phyloP scores from a whole-genome alignment of 1,140 invertebrate genomes.

The Bombus pascuorum region DNA sequence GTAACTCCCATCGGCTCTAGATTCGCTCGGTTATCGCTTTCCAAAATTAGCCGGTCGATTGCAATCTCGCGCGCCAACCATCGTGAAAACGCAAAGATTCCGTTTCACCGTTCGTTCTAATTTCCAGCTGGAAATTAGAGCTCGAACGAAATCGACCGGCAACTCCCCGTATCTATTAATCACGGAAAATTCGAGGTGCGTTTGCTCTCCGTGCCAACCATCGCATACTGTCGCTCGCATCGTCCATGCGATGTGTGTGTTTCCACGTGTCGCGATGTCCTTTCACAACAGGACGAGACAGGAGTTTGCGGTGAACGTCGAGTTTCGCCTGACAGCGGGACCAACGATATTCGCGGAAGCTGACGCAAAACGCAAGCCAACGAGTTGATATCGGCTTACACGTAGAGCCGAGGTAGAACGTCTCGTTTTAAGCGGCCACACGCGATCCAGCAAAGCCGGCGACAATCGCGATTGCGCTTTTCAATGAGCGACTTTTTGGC shows the following conservation, averaged over 20 bases:
- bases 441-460: no score
- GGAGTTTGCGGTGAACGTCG: slow-evolving; percentile 57
- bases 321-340: slow-evolving; percentile 37
- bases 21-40: slow-evolving; percentile 58
- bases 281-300: not conserved
- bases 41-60: slow-evolving; percentile 63
- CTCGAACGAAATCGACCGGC: not conserved
- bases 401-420: not conserved
- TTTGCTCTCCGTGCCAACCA: not conserved
- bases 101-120: slow-evolving; percentile 18
- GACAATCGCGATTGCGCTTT: not conserved
- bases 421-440: not conserved
- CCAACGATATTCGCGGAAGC: slow-evolving; percentile 55
- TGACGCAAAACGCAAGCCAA: slow-evolving; percentile 51
- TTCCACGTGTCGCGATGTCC: not conserved
- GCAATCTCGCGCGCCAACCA: slow-evolving; percentile 43
- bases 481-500: not conserved
- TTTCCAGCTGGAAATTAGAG: not conserved
- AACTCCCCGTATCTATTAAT: not conserved
- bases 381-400: slow-evolving; percentile 55
- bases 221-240: not conserved
- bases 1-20: slow-evolving; percentile 50
- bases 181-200: not conserved
- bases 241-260: no score
- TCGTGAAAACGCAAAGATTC: slow-evolving; percentile 2